phyloP scores from a whole-genome alignment of 2,113 vertebrate species.

The Lepus europaeus region DNA sequence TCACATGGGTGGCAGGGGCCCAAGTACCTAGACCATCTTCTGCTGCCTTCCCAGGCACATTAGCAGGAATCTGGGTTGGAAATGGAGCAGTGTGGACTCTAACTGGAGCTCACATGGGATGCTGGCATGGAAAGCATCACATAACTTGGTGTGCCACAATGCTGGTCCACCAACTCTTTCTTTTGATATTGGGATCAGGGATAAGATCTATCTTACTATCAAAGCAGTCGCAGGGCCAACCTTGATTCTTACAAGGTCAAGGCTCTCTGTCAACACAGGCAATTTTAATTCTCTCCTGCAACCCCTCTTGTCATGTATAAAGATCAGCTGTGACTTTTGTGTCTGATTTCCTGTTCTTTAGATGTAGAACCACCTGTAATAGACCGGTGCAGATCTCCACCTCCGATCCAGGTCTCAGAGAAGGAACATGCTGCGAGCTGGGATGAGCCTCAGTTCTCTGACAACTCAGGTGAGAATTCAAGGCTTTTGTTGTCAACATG shows the following conservation, averaged over 20 bases:
- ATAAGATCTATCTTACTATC: background rate
- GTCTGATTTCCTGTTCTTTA: slow-evolving; percentile 83
- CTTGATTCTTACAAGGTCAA: background rate
- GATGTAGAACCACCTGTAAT: slow-evolving; percentile 97
- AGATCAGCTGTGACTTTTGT: background rate
- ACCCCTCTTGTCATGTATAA: background rate
- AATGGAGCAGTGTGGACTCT: too few relatives aligned
- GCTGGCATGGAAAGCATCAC: background rate
- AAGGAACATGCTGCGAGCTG: slow-evolving; percentile 88
- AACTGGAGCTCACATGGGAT: background rate
- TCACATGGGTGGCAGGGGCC: too few relatives aligned
- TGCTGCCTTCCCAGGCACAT: too few relatives aligned
- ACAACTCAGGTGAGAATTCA: slow-evolving; percentile 94
- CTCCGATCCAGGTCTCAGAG: slow-evolving; percentile 89
- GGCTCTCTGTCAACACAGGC: background rate
- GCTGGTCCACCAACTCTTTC: background rate
- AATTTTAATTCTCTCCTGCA: background rate
- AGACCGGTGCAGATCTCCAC: slow-evolving; percentile 96
- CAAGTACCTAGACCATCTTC: too few relatives aligned
- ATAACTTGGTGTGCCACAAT: too few relatives aligned
- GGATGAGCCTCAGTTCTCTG: slow-evolving; percentile 98
- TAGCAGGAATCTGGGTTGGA: too few relatives aligned
- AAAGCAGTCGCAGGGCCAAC: background rate
- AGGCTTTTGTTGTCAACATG: background rate
- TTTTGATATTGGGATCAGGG: background rate